A percentile compares a stretch with the other conserved stretches of the same genome.
These are phyloP conservation scores for Campoplex nolae DNA, from an alignment of 2,888 invertebrate species.

Conservation along the genomic window DNA sequence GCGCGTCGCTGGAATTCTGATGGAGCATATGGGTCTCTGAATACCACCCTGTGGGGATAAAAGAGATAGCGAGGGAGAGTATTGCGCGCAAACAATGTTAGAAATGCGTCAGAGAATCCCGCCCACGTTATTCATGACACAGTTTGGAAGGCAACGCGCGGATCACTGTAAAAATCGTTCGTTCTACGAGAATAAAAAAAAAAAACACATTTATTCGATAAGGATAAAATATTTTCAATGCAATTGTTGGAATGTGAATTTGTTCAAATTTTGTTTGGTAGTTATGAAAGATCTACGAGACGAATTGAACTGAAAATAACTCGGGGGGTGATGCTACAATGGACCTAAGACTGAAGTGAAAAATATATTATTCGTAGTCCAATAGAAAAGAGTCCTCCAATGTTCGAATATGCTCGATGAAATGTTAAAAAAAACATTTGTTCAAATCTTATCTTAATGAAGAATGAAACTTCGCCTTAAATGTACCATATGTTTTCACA, in stretches of 20 bases:
- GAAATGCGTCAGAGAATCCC: constrained; percentile 22
- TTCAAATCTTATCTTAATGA: not conserved
- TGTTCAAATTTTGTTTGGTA: not conserved
- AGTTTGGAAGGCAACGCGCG: not conserved
- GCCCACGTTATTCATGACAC: constrained; percentile 3
- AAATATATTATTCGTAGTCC: not conserved
- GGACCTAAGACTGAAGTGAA: not conserved
- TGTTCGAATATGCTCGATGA: not conserved
- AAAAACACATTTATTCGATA: not conserved
- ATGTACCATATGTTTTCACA: not conserved
- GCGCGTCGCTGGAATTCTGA: not conserved
- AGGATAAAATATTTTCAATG: not conserved
- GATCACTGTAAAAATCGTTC: not conserved
- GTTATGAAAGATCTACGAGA: not conserved
- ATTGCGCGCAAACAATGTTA: constrained; percentile 12
- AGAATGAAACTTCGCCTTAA: not conserved
- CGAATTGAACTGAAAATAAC: not conserved
- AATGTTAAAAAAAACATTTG: not conserved
- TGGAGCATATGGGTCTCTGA: not conserved
- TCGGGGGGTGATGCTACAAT: not conserved
- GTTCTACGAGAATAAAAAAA: not conserved
- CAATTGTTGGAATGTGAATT: not conserved
- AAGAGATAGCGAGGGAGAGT: not conserved
- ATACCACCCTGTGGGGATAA: not conserved
- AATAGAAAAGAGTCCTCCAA: not conserved